phyloP scores from a whole-genome alignment of 92 coral and sea anemone species.

The Plumapathes pennacea region DNA sequence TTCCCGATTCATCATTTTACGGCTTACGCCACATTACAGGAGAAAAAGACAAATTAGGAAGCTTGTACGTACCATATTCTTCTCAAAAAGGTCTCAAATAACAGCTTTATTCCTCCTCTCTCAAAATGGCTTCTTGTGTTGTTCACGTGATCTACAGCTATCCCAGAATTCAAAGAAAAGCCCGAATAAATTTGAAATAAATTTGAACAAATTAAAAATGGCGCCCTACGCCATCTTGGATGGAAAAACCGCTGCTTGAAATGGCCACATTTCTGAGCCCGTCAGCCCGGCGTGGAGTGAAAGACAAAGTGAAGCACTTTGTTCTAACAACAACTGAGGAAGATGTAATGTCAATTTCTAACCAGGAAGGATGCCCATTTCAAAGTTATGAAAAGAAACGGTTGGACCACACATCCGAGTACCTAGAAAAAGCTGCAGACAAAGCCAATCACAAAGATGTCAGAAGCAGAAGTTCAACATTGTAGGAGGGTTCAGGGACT shows the following conservation, averaged over 20 bases:
- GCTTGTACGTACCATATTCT: slow-evolving; percentile 6
- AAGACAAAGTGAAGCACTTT: slow-evolving; percentile 47
- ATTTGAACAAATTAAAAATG: no score
- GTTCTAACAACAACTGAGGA: slow-evolving; percentile 24
- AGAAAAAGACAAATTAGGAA: slow-evolving; percentile 5
- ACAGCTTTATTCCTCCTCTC: not conserved
- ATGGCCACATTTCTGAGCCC: no score
- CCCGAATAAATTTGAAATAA: slow-evolving; percentile 5
- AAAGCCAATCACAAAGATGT: no score
- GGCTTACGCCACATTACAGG: not conserved
- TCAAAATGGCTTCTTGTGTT: slow-evolving; percentile 16
- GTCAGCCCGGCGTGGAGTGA: no score
- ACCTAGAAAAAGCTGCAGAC: slow-evolving; percentile 37
- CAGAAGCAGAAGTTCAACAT: no score
- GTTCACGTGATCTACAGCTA: not conserved
- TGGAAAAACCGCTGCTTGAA: no score
- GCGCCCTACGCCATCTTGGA: no score
- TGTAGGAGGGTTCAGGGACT: no score
- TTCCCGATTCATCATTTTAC: slow-evolving; percentile 3
- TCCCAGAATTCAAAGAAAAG: slow-evolving; percentile 6
- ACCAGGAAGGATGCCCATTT: slow-evolving; percentile 12
- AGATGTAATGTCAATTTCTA: slow-evolving; percentile 29
- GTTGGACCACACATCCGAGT: slow-evolving; percentile 25
- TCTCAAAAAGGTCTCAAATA: slow-evolving; percentile 1
- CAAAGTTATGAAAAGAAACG: slow-evolving; percentile 37